Conservation (phyloP, 2,797 vertebrate genomes). For the Emydoidea blandingii region DNA sequence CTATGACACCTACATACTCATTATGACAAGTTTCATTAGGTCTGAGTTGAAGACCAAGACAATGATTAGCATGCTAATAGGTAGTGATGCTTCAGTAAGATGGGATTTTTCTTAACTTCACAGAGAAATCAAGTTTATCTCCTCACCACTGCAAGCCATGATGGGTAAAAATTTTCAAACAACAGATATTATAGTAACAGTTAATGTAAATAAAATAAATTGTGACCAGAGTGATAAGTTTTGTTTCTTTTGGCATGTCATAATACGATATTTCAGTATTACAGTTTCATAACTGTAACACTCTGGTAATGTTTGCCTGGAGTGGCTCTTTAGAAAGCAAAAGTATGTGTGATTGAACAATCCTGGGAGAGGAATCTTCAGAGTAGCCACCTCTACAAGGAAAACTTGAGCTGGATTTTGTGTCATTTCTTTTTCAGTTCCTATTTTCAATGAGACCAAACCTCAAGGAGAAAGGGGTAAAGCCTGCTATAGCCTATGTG, state of each 20-base stretch:
- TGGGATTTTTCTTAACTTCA: background rate
- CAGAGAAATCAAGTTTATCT: background rate
- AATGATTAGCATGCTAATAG: background rate
- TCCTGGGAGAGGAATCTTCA: fast-evolving
- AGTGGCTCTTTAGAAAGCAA: background rate
- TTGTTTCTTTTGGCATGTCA: background rate
- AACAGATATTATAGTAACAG: background rate
- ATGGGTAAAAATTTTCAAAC: fast-evolving
- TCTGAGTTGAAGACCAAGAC: background rate
- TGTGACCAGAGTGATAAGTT: background rate
- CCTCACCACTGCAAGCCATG: background rate
- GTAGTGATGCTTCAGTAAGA: background rate
- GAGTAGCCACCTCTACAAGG: fast-evolving
- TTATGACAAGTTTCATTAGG: background rate
- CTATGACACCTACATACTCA: background rate
- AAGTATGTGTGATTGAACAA: background rate
- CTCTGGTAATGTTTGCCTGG: background rate
- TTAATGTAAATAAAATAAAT: background rate
- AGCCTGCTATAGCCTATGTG: fast-evolving
- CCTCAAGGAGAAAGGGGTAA: background rate
- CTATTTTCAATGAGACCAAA: background rate
- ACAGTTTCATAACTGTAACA: background rate
- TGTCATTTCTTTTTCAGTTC: background rate
- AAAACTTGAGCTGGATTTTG: background rate
- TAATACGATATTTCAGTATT: background rate